Conservation (phyloP, 2,888 invertebrate species). For the Clitarchus hookeri region DNA sequence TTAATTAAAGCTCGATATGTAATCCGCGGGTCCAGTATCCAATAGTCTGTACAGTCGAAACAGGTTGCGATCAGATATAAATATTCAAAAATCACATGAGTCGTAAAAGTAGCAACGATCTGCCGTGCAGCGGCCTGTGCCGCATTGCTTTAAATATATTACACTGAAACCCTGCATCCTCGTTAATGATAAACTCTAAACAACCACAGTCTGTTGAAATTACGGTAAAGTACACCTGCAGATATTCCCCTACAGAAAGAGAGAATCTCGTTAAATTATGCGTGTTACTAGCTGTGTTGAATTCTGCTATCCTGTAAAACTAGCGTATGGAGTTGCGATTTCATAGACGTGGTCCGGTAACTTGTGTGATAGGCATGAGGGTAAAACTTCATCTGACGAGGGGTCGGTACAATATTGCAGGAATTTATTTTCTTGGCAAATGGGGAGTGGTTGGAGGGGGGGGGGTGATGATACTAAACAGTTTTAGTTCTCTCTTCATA, state of each 20-base stretch:
- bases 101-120: background rate
- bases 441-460: no score
- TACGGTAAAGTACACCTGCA: background rate
- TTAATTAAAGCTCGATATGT: no score
- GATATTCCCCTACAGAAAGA: background rate
- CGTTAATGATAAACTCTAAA: background rate
- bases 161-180: constrained; percentile 9
- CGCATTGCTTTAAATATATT: background rate
- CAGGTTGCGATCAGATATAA: constrained; percentile 3
- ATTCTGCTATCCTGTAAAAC: background rate
- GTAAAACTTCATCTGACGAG: background rate
- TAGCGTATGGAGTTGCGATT: background rate
- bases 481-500: background rate
- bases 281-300: background rate
- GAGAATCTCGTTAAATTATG: background rate
- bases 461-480: background rate
- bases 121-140: background rate
- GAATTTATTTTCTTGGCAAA: no score
- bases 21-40: background rate
- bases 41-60: background rate
- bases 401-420: background rate
- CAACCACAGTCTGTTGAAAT: background rate
- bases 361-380: background rate
- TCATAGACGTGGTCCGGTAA: background rate
- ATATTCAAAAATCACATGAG: constrained; percentile 4